phyloP scores from a whole-genome alignment of 2,113 vertebrate species.

The Callaeas wilsoni region DNA sequence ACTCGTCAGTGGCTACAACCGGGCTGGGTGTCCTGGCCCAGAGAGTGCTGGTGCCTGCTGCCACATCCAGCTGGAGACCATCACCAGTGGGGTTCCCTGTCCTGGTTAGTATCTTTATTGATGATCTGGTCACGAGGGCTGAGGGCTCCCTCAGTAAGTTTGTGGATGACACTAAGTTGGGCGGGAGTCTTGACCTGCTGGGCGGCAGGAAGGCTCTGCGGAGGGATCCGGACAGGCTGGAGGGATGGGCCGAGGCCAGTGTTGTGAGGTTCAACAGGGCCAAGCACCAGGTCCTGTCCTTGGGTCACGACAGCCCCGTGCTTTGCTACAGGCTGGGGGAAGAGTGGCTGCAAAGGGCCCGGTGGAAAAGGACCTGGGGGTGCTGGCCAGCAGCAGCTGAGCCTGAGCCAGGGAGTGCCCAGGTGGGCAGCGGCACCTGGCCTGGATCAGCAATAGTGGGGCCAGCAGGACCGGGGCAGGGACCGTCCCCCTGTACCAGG shows the following conservation, averaged over 20 bases:
- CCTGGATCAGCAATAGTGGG: fast-evolving
- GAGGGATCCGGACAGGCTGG: not conserved
- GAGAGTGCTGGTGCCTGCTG: not conserved
- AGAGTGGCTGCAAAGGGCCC: not conserved
- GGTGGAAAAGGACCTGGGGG: not conserved
- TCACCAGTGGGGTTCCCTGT: no score
- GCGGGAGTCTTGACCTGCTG: not conserved
- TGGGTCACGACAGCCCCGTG: not conserved
- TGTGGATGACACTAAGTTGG: no score
- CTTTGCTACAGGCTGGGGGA: not conserved
- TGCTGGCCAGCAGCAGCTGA: fast-evolving
- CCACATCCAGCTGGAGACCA: not conserved
- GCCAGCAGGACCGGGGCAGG: not conserved
- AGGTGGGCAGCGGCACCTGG: not conserved
- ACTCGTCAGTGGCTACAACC: not conserved
- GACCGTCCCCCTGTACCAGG: not conserved
- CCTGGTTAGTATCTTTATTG: not conserved
- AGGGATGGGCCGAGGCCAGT: fast-evolving
- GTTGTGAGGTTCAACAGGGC: not conserved
- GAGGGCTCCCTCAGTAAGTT: not conserved
- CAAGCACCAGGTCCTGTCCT: not conserved
- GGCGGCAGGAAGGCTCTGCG: not conserved
- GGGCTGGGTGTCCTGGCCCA: no score
- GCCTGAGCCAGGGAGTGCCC: not conserved
- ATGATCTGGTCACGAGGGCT: not conserved